Base-by-base conservation (phyloP, 2,797 vertebrate species). In the Protonibea diacanthus region DNA sequence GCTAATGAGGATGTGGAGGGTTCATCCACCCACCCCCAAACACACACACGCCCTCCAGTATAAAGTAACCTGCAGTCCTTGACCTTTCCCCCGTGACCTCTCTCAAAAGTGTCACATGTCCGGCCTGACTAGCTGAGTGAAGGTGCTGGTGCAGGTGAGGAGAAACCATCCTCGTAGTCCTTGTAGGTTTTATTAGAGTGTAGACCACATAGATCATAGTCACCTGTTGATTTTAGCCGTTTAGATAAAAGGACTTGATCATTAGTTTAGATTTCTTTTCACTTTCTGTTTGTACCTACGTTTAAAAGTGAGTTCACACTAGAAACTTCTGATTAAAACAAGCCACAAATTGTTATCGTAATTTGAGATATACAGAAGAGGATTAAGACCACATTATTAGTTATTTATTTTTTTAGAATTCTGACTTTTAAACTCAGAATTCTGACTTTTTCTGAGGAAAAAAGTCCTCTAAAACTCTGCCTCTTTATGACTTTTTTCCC, bases 101-200 rank as follows among this genome's bases (percentile, higher is more conserved):
- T 81, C 61, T 69, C 55, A 82, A 42, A 78, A 66, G 80, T 74
- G 91, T 87, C 86, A 81, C 65, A 75, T 78, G 86, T 83, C 84
- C 88, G 64, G 87, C 91, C 86, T 83, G 85, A 89, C 52, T 86
- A 60, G 55, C 78, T 51, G 74, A 83, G 78, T 52, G 80, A 85
- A 87, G 86, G 63, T 88, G 82, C 74, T 68, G 78, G 74, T 80
- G 86, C 88, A 94, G 93, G 93, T 94, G 92, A 92, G 90, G 75
- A 73, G 61, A 23, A 56, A 75, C 38, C 42, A 25, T 6, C 21
- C 40, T 62, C 23, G 20, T 45, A 71, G 40, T 21, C 5, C 6
- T 13, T 5, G 33, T 82, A 81, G 79, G 59, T 21, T 27, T 17
- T n/a, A 47, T n/a, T 62, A 80, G 56, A 70, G 74, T 42, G 11